Evolutionary conservation across 2,888 invertebrate species (phyloP), one percentile per base, ranked within the genome.

Genomic region (Rambutsinella grinnellia): DNA sequence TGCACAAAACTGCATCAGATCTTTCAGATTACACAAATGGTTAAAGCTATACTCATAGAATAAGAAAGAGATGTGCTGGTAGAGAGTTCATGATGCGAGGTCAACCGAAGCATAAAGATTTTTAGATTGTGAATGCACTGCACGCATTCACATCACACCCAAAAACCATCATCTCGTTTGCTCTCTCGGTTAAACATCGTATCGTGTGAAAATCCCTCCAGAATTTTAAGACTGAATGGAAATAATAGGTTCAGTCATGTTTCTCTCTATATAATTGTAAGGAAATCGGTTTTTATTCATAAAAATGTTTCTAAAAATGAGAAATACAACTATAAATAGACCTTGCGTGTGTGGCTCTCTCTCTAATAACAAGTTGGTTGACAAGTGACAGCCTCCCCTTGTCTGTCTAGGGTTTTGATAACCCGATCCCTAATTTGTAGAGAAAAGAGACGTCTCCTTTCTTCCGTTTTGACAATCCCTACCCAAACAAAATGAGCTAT

Each of bases 391-490:
- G 51, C 53, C 53, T 60, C 66, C 60, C 72, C 53, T 57, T 19
- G 60, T 23, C 49, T 51, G 69, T 71, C 67, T 36, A 36, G 26
- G 63, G 44, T 65, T 66, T 66, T 72, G 71, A 78, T 72, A 72
- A 58, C 65, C 49, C 66, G 72, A 60, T 68, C 24, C 49, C 68
- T 68, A 75, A 76, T 76, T 76, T 69, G 76, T 70, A 44, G 24
- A 44, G 46, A 68, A 69, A 68, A 57, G 57, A 69, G 63, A 69
- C 76, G 46, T 62, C 65, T 63, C 62, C 63, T 76, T 75, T 75
- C 67, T 67, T 67, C 57, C 21, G 46, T 28, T 75, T 61, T 75
- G 75, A 75, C 75, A 68, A n/a, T n/a, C n/a, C 56, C 46, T 49
- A 56, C 51, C 62, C 23, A 75, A 75, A 56, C 54, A 67, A 62